Conservation (phyloP, 2,113 vertebrate genomes). For the Varanus komodoensis region DNA sequence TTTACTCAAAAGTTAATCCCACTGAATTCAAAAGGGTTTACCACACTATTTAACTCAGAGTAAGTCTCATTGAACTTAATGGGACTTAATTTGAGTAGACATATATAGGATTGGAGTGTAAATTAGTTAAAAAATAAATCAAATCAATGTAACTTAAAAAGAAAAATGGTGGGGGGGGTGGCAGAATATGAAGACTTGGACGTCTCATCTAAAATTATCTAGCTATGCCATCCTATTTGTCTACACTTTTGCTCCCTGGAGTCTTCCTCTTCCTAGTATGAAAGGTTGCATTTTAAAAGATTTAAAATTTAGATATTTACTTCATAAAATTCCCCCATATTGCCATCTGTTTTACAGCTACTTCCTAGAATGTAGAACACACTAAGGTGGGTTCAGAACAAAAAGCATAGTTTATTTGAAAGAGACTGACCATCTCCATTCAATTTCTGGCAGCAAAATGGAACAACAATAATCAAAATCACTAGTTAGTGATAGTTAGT, state of each 20-base stretch:
- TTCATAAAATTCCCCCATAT: neutral
- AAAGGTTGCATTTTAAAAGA: neutral
- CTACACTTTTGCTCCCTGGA: neutral
- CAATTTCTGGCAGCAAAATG: neutral
- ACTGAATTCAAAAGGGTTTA: neutral
- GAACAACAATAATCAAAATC: neutral
- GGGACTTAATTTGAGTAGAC: neutral
- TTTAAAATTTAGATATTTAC: neutral
- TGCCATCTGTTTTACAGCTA: neutral
- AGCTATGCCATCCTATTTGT: neutral
- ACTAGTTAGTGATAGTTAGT: neutral
- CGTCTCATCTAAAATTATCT: neutral
- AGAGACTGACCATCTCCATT: neutral
- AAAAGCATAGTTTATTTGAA: neutral
- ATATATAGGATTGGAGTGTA: neutral
- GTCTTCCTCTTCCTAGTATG: neutral
- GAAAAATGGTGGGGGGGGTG: neutral
- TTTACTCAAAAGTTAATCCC: neutral
- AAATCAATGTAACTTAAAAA: neutral
- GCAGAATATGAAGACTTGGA: neutral
- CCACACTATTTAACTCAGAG: neutral
- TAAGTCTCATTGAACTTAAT: neutral
- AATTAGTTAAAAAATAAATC: neutral
- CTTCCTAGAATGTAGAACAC: neutral
- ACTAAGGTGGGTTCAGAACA: neutral